A percentile compares a stretch with the other conserved stretches of the same genome.
These are phyloP conservation scores for Pogonognathellus flavescens DNA, from an alignment of 1,140 invertebrate genomes.

Conservation along the genomic window DNA sequence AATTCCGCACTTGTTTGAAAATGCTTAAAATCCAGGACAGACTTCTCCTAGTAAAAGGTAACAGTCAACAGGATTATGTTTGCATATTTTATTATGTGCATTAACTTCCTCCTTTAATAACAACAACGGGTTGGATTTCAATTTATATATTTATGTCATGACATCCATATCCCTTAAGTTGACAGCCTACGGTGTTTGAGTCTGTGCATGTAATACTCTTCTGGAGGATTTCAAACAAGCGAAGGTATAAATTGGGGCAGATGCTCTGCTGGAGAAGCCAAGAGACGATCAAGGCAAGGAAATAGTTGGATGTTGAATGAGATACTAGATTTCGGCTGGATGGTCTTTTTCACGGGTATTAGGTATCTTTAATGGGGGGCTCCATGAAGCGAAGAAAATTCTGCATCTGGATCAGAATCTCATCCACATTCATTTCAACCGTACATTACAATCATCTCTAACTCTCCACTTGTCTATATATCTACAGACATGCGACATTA, in stretches of 20 bases:
- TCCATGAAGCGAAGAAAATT: slow-evolving; percentile 38
- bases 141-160: too few species aligned
- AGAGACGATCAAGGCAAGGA: neutral
- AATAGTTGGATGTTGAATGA: slow-evolving; percentile 7
- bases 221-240: neutral
- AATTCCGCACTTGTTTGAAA: too few species aligned
- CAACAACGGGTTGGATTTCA: too few species aligned
- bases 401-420: slow-evolving; percentile 41
- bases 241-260: neutral
- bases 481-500: neutral
- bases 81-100: too few species aligned
- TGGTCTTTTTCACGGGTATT: slow-evolving; percentile 49
- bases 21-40: too few species aligned
- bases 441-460: neutral
- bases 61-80: too few species aligned
- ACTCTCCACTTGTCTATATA: slow-evolving; percentile 5
- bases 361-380: slow-evolving; percentile 39
- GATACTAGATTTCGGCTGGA: slow-evolving; percentile 33
- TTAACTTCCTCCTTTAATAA: too few species aligned
- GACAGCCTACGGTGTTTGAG: too few species aligned
- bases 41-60: too few species aligned
- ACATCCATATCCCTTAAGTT: too few species aligned
- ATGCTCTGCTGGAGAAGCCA: neutral
- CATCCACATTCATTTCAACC: slow-evolving; percentile 16
- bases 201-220: too few species aligned